Percentiles rank a stretch among this genome's conserved stretches.
These are phyloP conservation scores for Hippotragus niger DNA, from an alignment of 2,113 vertebrate genomes.

Conservation along the genomic window DNA sequence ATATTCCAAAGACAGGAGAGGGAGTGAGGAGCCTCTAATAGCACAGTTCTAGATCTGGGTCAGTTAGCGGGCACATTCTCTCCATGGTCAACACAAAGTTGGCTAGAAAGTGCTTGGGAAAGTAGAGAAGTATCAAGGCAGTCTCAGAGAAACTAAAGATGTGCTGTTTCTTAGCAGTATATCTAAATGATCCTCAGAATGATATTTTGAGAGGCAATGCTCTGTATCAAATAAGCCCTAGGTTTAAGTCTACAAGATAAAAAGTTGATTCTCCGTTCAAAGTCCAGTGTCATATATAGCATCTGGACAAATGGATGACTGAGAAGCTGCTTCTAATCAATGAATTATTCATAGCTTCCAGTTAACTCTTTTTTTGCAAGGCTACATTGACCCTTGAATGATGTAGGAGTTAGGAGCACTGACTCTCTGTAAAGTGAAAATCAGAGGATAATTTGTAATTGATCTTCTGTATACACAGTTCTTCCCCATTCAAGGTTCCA, in stretches of 20 bases:
- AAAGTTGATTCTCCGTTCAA: not conserved
- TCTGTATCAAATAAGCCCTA: not conserved
- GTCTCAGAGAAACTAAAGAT: not conserved
- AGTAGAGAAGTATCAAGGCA: too few relatives aligned
- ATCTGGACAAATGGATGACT: not conserved
- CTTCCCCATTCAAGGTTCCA: not conserved
- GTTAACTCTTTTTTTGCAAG: not conserved
- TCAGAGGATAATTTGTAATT: not conserved
- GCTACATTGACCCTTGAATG: not conserved
- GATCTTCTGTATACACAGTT: not conserved
- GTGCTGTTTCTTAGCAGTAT: not conserved
- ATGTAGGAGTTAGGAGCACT: not conserved
- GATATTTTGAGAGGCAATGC: not conserved
- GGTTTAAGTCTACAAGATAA: not conserved
- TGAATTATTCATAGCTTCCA: not conserved
- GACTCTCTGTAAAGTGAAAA: not conserved
- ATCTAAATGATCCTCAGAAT: not conserved
- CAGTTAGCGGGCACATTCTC: fast-evolving
- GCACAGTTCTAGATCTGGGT: not conserved
- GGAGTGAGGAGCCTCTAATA: not conserved
- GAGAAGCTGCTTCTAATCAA: not conserved
- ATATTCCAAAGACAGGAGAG: not conserved
- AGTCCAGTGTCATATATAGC: not conserved
- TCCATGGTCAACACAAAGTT: not conserved
- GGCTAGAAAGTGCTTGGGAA: not conserved